Evolutionary conservation across 1,140 invertebrate genomes (phyloP), one percentile per base, ranked within the genome.

Genomic region (Bombus consobrinus): DNA sequence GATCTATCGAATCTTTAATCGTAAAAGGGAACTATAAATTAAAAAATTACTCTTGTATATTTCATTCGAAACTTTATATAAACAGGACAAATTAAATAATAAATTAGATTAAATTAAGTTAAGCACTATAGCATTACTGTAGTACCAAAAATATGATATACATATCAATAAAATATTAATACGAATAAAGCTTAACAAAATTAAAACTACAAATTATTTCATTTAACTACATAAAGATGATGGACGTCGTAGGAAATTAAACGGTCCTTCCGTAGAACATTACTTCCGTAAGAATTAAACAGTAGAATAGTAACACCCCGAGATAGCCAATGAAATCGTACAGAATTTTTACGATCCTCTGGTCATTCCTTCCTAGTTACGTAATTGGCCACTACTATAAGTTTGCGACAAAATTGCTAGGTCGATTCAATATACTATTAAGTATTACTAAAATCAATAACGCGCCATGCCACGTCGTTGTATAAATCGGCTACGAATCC

Each of bases 401-500:
- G 85, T 89, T 89, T 81, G 81, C 78, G 77, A 82, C 73, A 85
- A 90, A 89, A 90, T 90, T 89, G 81, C 81, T 75, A 77, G 68
- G 74, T 87, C 81, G 88, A 89, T 87, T 78, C 80, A 41, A 62
- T 73, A 77, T 77, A 53, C 47, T 2, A 82, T 88, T 76, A 86
- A 86, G 77, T 68, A 84, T 77, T 82, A 85, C 72, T 62, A 74
- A 90, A 84, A 90, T 90, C 89, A 90, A 90, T 90, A 90, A 89
- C 64, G 80, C 81, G 71, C 15, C 76, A 62, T 77, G 80, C 47
- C 64, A 81, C 88, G 85, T 66, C 81, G 59, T 89, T 62, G 57
- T 83, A 57, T 34, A 73, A 86, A 88, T 79, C 73, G 41, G 37
- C 62, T 59, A 68, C 80, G 47, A 66, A 80, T 81, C 25, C 22